Conservation (phyloP, 2,797 vertebrate species). For the Arvicola amphibius region DNA sequence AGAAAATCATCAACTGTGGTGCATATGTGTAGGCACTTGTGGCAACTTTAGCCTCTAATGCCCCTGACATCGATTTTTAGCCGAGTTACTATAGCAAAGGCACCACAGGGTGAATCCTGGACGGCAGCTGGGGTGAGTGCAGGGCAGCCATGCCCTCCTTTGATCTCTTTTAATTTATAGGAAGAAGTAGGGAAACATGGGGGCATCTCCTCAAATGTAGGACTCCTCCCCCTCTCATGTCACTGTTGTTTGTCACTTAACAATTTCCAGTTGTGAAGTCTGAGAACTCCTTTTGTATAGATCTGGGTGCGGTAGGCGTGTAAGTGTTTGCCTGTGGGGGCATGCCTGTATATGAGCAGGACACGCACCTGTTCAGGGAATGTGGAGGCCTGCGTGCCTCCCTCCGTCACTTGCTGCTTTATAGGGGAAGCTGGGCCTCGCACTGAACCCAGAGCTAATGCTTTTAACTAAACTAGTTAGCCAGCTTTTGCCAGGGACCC, state of each 20-base stretch:
- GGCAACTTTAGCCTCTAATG: not conserved
- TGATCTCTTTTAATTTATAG: slow-evolving; percentile 39
- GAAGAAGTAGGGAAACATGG: slow-evolving; percentile 21
- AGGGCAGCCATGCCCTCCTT: not conserved
- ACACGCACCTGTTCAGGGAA: not conserved
- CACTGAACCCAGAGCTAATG: not conserved
- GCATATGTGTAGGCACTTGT: not conserved
- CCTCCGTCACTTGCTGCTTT: not conserved
- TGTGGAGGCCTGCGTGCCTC: not conserved
- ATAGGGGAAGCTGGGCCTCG: too few relatives aligned
- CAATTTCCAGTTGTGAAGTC: slow-evolving; percentile 40
- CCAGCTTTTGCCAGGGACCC: not conserved
- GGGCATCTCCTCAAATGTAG: not conserved
- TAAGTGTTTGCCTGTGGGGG: too few relatives aligned
- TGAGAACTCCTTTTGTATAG: not conserved
- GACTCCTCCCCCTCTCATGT: slow-evolving; percentile 8
- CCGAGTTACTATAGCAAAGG: not conserved
- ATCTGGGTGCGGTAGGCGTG: not conserved
- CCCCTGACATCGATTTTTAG: not conserved
- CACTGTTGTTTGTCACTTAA: not conserved
- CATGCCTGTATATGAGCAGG: not conserved
- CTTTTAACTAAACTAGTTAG: not conserved
- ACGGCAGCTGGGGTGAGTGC: not conserved
- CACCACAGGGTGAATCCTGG: not conserved
- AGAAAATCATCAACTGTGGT: not conserved